Evolutionary conservation across 1,140 invertebrate genomes (phyloP).

Genomic region (Solenopsis fugax): DNA sequence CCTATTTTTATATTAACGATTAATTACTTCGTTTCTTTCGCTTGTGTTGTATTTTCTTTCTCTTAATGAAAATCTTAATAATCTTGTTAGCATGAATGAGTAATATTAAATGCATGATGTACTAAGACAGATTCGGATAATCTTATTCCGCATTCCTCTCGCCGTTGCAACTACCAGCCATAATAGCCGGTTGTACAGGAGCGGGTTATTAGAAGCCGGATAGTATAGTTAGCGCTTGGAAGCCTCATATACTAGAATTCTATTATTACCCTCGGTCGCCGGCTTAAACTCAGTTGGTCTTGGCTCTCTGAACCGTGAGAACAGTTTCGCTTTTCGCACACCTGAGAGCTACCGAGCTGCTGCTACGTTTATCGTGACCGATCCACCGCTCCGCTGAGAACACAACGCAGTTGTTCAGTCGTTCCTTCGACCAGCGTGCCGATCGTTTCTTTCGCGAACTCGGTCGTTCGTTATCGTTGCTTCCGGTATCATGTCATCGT

Average conservation of each 20-base stretch:
- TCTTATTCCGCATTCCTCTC: slow-evolving; percentile 27
- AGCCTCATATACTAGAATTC: slow-evolving; percentile 85
- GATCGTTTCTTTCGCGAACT: background rate
- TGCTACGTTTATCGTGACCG: slow-evolving; percentile 48
- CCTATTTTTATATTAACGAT: background rate
- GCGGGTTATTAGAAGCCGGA: slow-evolving; percentile 73
- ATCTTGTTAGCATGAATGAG: background rate
- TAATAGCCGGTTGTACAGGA: slow-evolving; percentile 20
- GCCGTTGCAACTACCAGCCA: slow-evolving; percentile 72
- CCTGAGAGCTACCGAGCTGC: slow-evolving; percentile 71
- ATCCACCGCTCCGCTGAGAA: background rate
- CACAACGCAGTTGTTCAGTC: slow-evolving; percentile 39
- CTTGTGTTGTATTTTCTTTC: background rate
- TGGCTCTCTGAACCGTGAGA: slow-evolving; percentile 86
- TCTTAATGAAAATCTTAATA: background rate
- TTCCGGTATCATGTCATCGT: background rate
- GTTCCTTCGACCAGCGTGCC: slow-evolving; percentile 21
- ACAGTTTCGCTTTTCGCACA: slow-evolving; percentile 81
- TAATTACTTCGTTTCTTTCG: background rate
- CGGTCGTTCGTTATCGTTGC: background rate
- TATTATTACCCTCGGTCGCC: slow-evolving; percentile 86
- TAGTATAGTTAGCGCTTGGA: slow-evolving; percentile 80
- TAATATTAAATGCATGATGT: background rate
- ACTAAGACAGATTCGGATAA: background rate
- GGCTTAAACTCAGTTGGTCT: slow-evolving; percentile 86